These are phyloP conservation scores for Dicrostonyx torquatus DNA, from an alignment of 2,797 vertebrate species.

Conservation along the genomic window DNA sequence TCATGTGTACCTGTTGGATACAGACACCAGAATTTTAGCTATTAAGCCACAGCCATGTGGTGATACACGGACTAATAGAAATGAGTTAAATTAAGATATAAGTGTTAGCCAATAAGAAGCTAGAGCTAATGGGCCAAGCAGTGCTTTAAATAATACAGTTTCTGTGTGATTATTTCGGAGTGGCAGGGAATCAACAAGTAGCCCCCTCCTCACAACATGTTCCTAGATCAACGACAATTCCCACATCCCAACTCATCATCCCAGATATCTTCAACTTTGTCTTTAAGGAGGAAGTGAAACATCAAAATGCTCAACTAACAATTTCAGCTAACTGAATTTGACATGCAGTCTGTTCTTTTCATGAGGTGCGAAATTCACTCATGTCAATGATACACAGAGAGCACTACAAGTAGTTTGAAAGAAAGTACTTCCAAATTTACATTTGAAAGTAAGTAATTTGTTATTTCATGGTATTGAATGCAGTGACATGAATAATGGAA, in stretches of 20 bases:
- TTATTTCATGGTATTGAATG: conserved; percentile 39
- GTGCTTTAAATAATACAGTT: too few relatives aligned
- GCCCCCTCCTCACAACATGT: too few relatives aligned
- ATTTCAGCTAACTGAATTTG: background rate
- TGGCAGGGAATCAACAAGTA: too few relatives aligned
- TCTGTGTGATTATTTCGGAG: too few relatives aligned
- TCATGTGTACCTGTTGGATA: too few relatives aligned
- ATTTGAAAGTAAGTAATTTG: conserved; percentile 48
- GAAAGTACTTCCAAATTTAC: background rate
- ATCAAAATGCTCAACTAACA: conserved; percentile 4
- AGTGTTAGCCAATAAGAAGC: too few relatives aligned
- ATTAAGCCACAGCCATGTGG: too few relatives aligned
- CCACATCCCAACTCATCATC: conserved; percentile 21
- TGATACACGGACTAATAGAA: too few relatives aligned
- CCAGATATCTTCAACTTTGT: background rate
- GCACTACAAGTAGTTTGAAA: background rate
- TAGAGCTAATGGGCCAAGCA: too few relatives aligned
- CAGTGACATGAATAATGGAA: background rate
- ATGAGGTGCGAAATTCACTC: conserved; percentile 30
- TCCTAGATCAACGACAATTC: background rate
- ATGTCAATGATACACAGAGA: background rate
- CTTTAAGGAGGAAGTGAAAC: background rate
- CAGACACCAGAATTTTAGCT: too few relatives aligned
- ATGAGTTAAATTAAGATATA: too few relatives aligned
- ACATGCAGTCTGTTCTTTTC: background rate